A percentile compares a stretch with the other conserved stretches of the same genome.
phyloP scores from a whole-genome alignment of 2,797 vertebrate genomes.

The Phaenicophaeus curvirostris region DNA sequence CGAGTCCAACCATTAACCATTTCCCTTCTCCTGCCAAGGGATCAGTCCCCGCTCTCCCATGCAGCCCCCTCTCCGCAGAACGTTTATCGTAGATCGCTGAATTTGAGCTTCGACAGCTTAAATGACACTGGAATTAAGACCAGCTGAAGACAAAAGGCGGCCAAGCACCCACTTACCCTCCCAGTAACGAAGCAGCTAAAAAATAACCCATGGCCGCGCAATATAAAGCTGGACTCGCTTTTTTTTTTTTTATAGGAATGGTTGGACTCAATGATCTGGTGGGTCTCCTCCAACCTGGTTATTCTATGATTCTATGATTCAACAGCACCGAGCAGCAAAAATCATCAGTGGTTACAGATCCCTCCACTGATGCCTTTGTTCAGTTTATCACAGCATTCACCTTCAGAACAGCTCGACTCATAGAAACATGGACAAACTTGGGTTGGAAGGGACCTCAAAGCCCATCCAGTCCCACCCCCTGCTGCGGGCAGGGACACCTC shows the following conservation, averaged over 20 bases:
- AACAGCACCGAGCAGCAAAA: background rate
- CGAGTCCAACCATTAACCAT: too few species aligned
- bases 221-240: background rate
- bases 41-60: rapidly evolving
- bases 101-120: background rate
- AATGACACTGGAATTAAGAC: rapidly evolving
- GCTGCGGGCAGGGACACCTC: too few species aligned
- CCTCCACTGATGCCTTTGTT: background rate
- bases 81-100: rapidly evolving
- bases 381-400: background rate
- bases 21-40: background rate
- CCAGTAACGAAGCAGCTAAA: background rate
- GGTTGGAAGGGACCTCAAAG: too few species aligned
- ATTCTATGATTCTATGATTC: too few species aligned
- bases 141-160: background rate
- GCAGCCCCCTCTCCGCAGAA: rapidly evolving
- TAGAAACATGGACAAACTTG: too few species aligned
- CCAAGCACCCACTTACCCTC: background rate
- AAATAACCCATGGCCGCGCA: background rate
- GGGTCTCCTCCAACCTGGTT: too few species aligned
- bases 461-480: too few species aligned
- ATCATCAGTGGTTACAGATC: background rate
- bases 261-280: too few species aligned
- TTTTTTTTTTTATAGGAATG: too few species aligned
- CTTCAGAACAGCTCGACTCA: background rate